Evolutionary conservation across 2,888 invertebrate species (phyloP).

Genomic region (Spialia ferax): DNA sequence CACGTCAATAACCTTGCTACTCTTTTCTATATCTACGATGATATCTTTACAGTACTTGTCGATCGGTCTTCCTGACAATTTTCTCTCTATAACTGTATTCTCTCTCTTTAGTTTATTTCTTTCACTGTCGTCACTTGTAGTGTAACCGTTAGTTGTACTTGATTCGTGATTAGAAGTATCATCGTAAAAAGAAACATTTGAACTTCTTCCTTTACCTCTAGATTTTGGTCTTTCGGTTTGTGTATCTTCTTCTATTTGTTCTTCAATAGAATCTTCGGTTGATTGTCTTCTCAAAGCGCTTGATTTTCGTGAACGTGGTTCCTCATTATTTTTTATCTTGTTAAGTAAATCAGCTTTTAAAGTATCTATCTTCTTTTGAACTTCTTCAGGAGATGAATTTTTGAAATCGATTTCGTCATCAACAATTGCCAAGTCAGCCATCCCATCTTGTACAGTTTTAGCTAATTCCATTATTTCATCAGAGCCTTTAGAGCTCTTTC

Average conservation of each 20-base stretch:
- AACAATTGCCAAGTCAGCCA: conserved; percentile 78
- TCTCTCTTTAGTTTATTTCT: conserved; percentile 56
- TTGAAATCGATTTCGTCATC: conserved; percentile 64
- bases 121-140: conserved; percentile 52
- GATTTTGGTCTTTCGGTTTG: conserved; percentile 69
- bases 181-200: conserved; percentile 70
- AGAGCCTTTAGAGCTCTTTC: conserved; percentile 68
- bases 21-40: conserved; percentile 77
- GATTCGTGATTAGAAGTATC: conserved; percentile 24
- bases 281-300: conserved; percentile 68
- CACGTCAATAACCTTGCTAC: conserved; percentile 77
- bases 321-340: conserved; percentile 73
- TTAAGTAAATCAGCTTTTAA: conserved; percentile 74
- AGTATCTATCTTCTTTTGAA: conserved; percentile 71
- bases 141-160: conserved; percentile 50
- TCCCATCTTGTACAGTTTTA: conserved; percentile 85
- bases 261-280: conserved; percentile 74
- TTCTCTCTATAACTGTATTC: conserved; percentile 59
- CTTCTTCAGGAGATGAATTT: conserved; percentile 60
- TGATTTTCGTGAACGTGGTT: conserved; percentile 60
- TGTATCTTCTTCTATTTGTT: conserved; percentile 59
- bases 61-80: conserved; percentile 63
- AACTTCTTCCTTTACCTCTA: conserved; percentile 66
- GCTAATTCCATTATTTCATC: conserved; percentile 82
- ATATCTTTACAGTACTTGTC: conserved; percentile 80